Percentiles rank a stretch among this genome's conserved stretches.
phyloP scores from a whole-genome alignment of 2,113 vertebrate genomes.

The Egretta garzetta region DNA sequence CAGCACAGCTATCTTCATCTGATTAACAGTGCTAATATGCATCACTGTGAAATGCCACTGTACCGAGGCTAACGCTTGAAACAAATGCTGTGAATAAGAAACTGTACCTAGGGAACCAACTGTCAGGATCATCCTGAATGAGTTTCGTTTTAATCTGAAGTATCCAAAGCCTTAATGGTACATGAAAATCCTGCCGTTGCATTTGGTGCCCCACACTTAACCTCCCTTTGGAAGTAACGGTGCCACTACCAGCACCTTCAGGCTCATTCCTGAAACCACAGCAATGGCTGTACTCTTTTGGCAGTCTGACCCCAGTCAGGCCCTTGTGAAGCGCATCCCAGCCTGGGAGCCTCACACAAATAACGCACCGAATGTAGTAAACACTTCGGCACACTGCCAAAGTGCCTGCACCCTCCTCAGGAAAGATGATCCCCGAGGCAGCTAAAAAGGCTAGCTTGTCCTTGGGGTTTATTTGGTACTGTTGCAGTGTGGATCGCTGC shows the following conservation, averaged over 20 bases:
- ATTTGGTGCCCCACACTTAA: not conserved
- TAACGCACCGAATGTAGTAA: not conserved
- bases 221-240: not conserved
- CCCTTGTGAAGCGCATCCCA: not conserved
- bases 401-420: not conserved
- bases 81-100: not conserved
- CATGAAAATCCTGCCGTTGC: not conserved
- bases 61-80: not conserved
- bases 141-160: not conserved
- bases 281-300: not conserved
- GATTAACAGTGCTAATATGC: not conserved
- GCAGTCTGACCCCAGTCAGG: not conserved
- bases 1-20: not conserved
- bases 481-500: rapidly evolving
- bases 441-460: not conserved
- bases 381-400: rapidly evolving
- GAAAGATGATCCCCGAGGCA: not conserved
- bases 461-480: not conserved
- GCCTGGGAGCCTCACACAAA: not conserved
- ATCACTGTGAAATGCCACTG: not conserved
- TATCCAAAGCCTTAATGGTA: not conserved
- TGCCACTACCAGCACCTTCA: not conserved
- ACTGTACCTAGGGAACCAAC: not conserved
- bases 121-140: not conserved
- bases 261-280: not conserved